These are phyloP conservation scores for Melospiza melodia DNA, from an alignment of 2,113 vertebrate species.

Conservation along the genomic window DNA sequence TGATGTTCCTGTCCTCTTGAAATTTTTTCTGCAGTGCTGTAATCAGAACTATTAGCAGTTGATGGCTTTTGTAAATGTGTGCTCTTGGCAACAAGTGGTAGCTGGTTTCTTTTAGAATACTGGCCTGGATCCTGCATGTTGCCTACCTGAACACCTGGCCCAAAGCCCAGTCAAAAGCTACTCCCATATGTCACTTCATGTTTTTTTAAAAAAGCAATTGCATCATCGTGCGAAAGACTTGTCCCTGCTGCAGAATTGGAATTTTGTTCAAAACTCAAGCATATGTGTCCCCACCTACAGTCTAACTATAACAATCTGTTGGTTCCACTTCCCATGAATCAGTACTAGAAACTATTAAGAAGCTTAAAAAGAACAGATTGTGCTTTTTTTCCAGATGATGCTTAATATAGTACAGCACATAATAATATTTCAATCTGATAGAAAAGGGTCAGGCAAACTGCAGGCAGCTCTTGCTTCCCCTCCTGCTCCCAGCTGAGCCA, in stretches of 20 bases:
- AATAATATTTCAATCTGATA: constrained; percentile 36
- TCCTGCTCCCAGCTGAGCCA: neutral
- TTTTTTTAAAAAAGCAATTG: neutral
- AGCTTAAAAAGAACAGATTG: constrained; percentile 60
- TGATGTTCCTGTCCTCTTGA: neutral
- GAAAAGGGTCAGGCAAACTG: constrained; percentile 32
- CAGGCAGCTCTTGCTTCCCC: neutral
- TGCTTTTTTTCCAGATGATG: constrained; percentile 53
- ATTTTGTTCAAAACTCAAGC: constrained; percentile 21
- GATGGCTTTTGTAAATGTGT: neutral
- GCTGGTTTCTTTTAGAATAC: neutral
- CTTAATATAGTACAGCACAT: constrained; percentile 26
- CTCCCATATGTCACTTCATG: neutral
- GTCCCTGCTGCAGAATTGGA: neutral
- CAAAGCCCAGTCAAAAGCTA: neutral
- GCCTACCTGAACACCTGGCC: neutral
- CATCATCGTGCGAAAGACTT: neutral
- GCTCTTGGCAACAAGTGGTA: neutral
- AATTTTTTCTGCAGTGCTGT: fast-evolving
- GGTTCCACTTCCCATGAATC: constrained; percentile 37
- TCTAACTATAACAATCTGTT: constrained; percentile 39
- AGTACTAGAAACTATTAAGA: constrained; percentile 49
- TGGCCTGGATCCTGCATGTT: neutral
- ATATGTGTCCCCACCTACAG: neutral
- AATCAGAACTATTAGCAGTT: neutral